These are phyloP conservation scores for Penelope pileata DNA, from an alignment of 2,113 vertebrate species.

Conservation along the genomic window DNA sequence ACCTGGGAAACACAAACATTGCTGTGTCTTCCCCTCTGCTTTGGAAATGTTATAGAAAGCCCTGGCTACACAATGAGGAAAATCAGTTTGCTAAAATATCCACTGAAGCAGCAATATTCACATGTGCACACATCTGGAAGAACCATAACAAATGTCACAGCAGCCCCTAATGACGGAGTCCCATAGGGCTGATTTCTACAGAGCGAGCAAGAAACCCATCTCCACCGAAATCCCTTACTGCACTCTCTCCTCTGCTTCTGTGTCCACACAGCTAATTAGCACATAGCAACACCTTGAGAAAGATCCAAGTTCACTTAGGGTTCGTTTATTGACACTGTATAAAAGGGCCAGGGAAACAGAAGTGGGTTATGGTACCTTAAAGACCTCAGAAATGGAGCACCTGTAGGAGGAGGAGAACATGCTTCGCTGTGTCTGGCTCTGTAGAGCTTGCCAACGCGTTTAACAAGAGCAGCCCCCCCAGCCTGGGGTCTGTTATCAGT, in stretches of 20 bases:
- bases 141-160: background rate
- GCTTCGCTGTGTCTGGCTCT: slow-evolving; percentile 24
- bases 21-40: background rate
- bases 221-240: background rate
- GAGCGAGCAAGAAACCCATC: background rate
- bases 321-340: background rate
- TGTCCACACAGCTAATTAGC: background rate
- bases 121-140: background rate
- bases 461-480: background rate
- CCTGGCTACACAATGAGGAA: background rate
- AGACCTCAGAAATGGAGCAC: background rate
- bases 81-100: background rate
- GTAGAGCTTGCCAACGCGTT: background rate
- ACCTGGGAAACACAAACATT: background rate
- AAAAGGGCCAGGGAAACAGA: background rate
- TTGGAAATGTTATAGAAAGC: background rate
- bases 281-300: background rate
- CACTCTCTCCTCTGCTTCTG: background rate
- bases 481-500: background rate
- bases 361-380: background rate
- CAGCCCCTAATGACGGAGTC: background rate
- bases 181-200: background rate
- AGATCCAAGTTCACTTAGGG: background rate
- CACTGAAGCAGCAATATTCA: background rate
- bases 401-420: slow-evolving; percentile 35